Percentiles rank a stretch among this genome's conserved stretches.
Evolutionary conservation across 2,797 vertebrate genomes (phyloP).

Genomic region (Protonibea diacanthus): DNA sequence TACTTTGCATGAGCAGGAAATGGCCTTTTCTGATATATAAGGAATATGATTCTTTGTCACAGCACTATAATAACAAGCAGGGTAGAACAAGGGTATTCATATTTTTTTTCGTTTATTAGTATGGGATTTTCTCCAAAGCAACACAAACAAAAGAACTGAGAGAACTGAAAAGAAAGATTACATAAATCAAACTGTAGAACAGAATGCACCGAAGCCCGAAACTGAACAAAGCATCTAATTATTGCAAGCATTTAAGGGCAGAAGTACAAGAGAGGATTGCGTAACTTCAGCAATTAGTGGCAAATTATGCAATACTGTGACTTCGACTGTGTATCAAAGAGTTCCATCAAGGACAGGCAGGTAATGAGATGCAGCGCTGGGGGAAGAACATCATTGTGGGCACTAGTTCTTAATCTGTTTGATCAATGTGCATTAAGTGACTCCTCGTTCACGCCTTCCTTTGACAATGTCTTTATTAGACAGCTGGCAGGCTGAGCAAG

Average conservation of each 20-base stretch:
- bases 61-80: background rate
- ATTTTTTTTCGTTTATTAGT: background rate
- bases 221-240: constrained; percentile 18
- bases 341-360: constrained; percentile 65
- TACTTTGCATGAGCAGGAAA: background rate
- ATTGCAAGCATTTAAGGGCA: constrained; percentile 11
- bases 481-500: constrained; percentile 27
- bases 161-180: background rate
- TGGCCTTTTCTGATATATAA: background rate
- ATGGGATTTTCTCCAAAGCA: background rate
- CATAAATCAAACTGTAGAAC: background rate
- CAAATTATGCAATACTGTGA: constrained; percentile 56
- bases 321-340: constrained; percentile 56
- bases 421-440: constrained; percentile 70
- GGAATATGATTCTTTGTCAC: background rate
- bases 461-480: constrained; percentile 57
- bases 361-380: constrained; percentile 65
- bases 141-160: background rate
- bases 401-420: constrained; percentile 72
- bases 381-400: constrained; percentile 63
- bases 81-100: background rate
- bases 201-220: background rate
- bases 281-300: constrained; percentile 56
- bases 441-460: constrained; percentile 49
- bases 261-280: constrained; percentile 31